Base-by-base conservation (phyloP, 2,113 vertebrate species). In the Tympanuchus pallidicinctus region DNA sequence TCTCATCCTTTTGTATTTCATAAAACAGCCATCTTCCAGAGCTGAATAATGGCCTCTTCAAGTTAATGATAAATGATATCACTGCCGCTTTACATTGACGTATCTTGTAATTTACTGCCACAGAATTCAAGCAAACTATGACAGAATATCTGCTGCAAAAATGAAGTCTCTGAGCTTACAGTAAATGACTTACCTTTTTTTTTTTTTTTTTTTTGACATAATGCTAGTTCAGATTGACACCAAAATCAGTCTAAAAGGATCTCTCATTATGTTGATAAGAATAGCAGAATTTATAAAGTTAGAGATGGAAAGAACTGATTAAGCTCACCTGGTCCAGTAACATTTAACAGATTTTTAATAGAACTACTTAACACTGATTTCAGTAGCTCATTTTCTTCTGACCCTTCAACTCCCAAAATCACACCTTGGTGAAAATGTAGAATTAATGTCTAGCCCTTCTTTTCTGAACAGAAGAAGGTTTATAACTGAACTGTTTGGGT, bases 1-100 rank as follows among this genome's bases (percentile, higher is more conserved):
- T 94, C 93, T 97, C 95, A 97, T 95, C 92, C 78, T 93, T 97
- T 40, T 94, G 82, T 94, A 90, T 95, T 94, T 96, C 85, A 94
- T 96, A 86, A 94, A 97, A 38, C 34, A 76, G 89, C 88, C 95
- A 94, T 93, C 77, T 93, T 97, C 82, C 25, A 73, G 56, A 71
- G 88, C 83, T 94, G 93, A 97, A 94, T 95, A 96, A 96, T 93
- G 42, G 83, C 72, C 93, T 96, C 89, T 97, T 96, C 86, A 94
- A 91, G 82, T 85, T 95, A 96, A 97, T 96, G 95, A 97, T 97
- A 93, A 96, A 94, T 92, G 52, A 92, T 91, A 96, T 92, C 74
- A 36, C 91, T 96, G 94, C 85, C 82, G 73, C 91, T 97, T 95
- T 92, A 94, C 67, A 65, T 43, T 96, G 93, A 93, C 9, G 0